Evolutionary conservation across 2,888 invertebrate species (phyloP).

Genomic region (Apamea sordens): DNA sequence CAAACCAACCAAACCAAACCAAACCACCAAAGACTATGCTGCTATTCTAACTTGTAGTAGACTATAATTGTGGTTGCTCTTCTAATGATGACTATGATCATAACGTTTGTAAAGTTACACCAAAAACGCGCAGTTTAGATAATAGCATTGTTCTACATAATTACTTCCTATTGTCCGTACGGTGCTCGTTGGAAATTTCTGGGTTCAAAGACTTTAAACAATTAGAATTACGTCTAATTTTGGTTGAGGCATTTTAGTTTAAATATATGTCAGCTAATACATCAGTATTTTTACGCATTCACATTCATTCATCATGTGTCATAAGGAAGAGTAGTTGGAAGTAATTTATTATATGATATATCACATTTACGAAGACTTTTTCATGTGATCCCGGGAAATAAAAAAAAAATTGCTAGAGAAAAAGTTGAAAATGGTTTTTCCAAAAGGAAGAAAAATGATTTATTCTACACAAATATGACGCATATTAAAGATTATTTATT

Average conservation of each 20-base stretch:
- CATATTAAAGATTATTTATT: background rate
- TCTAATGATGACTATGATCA: background rate
- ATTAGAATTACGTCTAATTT: conserved; percentile 1
- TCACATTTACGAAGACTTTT: background rate
- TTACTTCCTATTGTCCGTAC: conserved; percentile 34
- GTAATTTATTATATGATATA: background rate
- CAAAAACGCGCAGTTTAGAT: conserved; percentile 8
- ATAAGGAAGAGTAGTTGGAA: background rate
- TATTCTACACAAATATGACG: background rate
- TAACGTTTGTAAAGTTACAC: background rate
- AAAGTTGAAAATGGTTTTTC: background rate
- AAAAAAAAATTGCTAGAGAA: background rate
- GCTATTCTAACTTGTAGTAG: background rate
- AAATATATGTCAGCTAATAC: background rate
- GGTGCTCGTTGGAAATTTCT: background rate
- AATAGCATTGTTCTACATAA: conserved; percentile 38
- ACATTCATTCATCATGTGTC: background rate
- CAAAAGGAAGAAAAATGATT: no score
- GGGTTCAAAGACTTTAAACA: conserved; percentile 37
- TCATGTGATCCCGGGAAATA: background rate
- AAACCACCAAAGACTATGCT: no score
- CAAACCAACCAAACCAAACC: no score
- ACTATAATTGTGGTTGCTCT: background rate
- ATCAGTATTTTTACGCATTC: background rate
- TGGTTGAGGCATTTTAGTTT: conserved; percentile 3